Percentiles rank a stretch among this genome's conserved stretches.
Conservation (phyloP, 2,113 vertebrate genomes). For the Sylvicapra grimmia region DNA sequence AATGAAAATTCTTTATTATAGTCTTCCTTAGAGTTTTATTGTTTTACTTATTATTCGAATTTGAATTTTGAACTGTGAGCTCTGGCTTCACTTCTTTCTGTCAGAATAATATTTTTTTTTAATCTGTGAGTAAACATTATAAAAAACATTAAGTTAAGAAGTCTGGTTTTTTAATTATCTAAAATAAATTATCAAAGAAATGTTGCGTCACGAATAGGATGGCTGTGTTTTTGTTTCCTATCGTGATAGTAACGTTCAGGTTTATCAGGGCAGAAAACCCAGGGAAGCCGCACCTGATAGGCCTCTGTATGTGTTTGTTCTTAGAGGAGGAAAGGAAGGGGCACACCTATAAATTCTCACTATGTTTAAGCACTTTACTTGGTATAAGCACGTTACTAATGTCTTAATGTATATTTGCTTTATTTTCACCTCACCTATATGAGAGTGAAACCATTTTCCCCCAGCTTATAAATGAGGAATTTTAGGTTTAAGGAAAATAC, state of each 20-base stretch:
- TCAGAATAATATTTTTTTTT: not conserved
- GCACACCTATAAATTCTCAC: not conserved
- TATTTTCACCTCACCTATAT: not conserved
- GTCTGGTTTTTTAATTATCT: not conserved
- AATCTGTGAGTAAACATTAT: not conserved
- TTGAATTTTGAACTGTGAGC: not conserved
- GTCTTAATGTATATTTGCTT: not conserved
- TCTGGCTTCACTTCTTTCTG: not conserved
- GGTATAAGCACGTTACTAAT: not conserved
- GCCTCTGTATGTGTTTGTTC: not conserved
- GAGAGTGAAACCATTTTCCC: not conserved
- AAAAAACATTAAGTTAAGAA: not conserved
- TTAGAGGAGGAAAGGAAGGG: not conserved
- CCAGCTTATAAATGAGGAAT: not conserved
- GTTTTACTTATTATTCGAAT: not conserved
- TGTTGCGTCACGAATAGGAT: not conserved
- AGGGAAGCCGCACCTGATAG: not conserved
- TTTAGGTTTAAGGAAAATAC: not conserved
- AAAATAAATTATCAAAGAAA: constrained; percentile 6
- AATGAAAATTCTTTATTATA: not conserved
- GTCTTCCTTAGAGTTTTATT: not conserved
- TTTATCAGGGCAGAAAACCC: not conserved
- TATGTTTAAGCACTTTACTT: not conserved
- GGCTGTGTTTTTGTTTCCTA: not conserved
- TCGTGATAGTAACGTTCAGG: not conserved